Evolutionary conservation across 2,113 vertebrate species (phyloP).

Genomic region (Gopherus evgoodei): DNA sequence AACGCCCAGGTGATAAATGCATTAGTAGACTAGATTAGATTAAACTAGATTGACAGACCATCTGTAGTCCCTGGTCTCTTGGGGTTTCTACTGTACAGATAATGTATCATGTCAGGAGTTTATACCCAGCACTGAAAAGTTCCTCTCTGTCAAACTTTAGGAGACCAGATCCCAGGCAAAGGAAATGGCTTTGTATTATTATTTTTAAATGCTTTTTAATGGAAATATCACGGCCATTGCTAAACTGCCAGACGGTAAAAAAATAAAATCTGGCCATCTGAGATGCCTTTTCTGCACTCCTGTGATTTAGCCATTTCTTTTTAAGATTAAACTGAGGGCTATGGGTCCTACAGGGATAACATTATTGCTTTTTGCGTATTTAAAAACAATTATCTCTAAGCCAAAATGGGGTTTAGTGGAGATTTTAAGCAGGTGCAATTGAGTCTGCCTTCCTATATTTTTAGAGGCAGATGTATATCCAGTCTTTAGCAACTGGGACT

Average conservation of each 20-base stretch:
- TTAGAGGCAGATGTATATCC: neutral
- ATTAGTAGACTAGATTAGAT: neutral
- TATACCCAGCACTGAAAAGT: neutral
- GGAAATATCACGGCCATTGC: neutral
- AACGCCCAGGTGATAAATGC: neutral
- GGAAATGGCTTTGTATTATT: accelerated
- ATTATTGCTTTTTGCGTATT: neutral
- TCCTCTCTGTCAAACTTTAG: neutral
- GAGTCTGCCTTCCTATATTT: neutral
- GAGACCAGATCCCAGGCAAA: neutral
- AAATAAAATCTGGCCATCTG: neutral
- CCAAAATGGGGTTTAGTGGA: accelerated
- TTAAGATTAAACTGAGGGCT: neutral
- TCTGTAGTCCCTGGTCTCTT: neutral
- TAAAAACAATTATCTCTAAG: neutral
- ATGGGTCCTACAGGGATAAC: accelerated
- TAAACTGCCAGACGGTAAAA: neutral
- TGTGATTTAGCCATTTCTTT: neutral
- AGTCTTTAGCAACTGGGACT: neutral
- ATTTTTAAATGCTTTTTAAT: neutral
- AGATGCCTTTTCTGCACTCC: accelerated
- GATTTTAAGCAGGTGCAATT: neutral
- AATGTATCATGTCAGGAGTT: neutral
- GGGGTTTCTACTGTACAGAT: neutral
- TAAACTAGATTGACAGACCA: neutral